phyloP scores from a whole-genome alignment of 2,888 invertebrate genomes.

The Agrenia bidenticulata region DNA sequence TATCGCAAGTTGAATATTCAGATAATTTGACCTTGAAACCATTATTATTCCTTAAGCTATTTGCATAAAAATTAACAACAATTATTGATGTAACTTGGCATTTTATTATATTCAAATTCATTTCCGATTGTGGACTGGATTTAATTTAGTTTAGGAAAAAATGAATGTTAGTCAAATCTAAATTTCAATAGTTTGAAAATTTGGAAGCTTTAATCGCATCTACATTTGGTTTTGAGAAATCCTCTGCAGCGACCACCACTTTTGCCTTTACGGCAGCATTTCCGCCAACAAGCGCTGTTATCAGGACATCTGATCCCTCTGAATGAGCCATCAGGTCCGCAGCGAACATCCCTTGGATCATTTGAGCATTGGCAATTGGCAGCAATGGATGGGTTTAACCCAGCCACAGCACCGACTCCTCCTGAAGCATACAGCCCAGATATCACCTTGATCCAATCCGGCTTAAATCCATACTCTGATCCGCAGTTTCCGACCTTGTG shows the following conservation, averaged over 20 bases:
- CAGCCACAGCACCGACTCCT: background rate
- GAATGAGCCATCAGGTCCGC: slow-evolving; percentile 22
- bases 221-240: slow-evolving; percentile 7
- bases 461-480: background rate
- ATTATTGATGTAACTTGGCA: too few species aligned
- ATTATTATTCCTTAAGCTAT: too few species aligned
- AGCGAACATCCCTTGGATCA: slow-evolving; percentile 5
- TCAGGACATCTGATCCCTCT: slow-evolving; percentile 22
- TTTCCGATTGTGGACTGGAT: too few species aligned
- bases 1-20: too few species aligned
- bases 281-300: slow-evolving; percentile 25
- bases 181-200: too few species aligned
- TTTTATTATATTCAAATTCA: too few species aligned
- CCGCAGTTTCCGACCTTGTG: slow-evolving; percentile 23
- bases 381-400: background rate
- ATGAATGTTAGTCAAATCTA: too few species aligned
- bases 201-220: slow-evolving; percentile 18
- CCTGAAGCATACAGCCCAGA: background rate
- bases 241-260: slow-evolving; percentile 10
- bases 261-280: slow-evolving; percentile 23
- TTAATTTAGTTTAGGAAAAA: too few species aligned
- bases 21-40: too few species aligned
- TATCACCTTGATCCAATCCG: background rate
- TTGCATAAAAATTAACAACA: too few species aligned
- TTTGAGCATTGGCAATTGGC: slow-evolving; percentile 15